These are phyloP conservation scores for Conger conger DNA, from an alignment of 2,113 vertebrate genomes.

Conservation along the genomic window DNA sequence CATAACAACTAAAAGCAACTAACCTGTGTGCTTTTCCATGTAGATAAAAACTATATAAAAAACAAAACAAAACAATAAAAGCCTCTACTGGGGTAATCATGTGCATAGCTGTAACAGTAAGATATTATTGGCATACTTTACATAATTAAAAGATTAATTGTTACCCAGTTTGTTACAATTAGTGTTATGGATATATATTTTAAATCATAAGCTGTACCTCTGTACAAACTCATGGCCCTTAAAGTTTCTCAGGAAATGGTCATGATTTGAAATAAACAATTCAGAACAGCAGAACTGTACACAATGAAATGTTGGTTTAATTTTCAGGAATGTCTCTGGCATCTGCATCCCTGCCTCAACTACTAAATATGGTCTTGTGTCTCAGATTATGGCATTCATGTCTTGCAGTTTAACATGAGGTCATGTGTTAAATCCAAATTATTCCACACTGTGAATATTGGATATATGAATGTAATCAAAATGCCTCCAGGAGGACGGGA, in stretches of 20 bases:
- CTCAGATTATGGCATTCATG: neutral
- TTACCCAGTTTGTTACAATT: neutral
- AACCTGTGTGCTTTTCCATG: too few relatives aligned
- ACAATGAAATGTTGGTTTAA: neutral
- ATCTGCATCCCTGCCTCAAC: neutral
- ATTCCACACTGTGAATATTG: neutral
- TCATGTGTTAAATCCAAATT: neutral
- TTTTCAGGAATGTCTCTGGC: neutral
- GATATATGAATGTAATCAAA: neutral
- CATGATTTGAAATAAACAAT: neutral
- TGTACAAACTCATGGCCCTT: neutral
- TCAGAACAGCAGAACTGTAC: neutral
- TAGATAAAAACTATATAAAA: too few relatives aligned
- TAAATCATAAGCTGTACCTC: neutral
- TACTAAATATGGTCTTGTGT: neutral
- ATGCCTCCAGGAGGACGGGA: too few relatives aligned
- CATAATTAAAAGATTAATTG: too few relatives aligned
- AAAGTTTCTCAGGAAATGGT: neutral
- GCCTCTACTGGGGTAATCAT: too few relatives aligned
- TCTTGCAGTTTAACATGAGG: neutral
- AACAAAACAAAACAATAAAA: too few relatives aligned
- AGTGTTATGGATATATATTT: neutral
- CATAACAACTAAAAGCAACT: too few relatives aligned
- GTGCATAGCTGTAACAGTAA: too few relatives aligned
- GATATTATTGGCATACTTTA: too few relatives aligned